These are phyloP conservation scores for Catocala nupta DNA, from an alignment of 2,888 invertebrate species.

Conservation along the genomic window DNA sequence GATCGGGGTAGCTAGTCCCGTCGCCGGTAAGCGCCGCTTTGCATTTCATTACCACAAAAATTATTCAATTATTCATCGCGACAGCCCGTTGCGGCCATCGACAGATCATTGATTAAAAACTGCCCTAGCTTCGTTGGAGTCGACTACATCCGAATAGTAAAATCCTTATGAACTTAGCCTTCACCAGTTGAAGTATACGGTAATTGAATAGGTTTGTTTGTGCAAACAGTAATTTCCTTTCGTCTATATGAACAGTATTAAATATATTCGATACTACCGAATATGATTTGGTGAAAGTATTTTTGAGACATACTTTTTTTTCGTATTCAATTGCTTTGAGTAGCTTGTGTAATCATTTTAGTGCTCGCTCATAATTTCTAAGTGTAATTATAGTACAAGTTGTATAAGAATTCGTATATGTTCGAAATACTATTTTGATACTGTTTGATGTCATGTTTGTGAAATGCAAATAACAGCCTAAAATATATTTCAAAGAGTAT, in stretches of 20 bases:
- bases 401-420: no score
- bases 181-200: slow-evolving; percentile 9
- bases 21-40: slow-evolving; percentile 66
- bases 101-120: slow-evolving; percentile 41
- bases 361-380: not conserved
- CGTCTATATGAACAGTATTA: slow-evolving; percentile 28
- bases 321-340: not conserved
- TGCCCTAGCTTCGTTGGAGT: slow-evolving; percentile 21
- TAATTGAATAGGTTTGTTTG: slow-evolving; percentile 38
- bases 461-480: no score
- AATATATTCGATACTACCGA: slow-evolving; percentile 24
- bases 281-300: slow-evolving; percentile 19
- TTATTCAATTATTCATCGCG: slow-evolving; percentile 75
- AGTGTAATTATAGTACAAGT: not conserved
- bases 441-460: no score
- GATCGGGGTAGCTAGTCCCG: slow-evolving; percentile 76
- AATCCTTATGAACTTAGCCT: slow-evolving; percentile 20
- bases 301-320: slow-evolving; percentile 2
- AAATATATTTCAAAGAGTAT: no score
- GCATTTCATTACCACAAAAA: slow-evolving; percentile 77
- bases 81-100: slow-evolving; percentile 40
- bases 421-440: no score
- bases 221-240: slow-evolving; percentile 40
- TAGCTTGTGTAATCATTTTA: slow-evolving; percentile 7
- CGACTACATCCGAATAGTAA: slow-evolving; percentile 22